Base-by-base conservation (phyloP, 1,140 invertebrate species). In the Drosophila virilis region DNA sequence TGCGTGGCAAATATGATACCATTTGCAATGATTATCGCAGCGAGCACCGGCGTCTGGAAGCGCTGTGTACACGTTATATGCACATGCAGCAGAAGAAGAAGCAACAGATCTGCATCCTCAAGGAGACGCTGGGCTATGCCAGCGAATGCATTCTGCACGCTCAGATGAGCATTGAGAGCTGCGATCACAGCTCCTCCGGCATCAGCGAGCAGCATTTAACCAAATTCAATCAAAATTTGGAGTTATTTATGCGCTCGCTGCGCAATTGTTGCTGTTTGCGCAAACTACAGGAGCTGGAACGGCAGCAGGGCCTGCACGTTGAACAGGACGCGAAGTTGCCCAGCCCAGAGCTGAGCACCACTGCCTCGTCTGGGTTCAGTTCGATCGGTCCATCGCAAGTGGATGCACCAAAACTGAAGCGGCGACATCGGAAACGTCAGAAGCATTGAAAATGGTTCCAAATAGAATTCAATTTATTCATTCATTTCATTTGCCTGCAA, bases 61-160 rank as follows among this genome's bases (percentile, higher is more conserved):
- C 38, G 6, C 22, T 91, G 0, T 90, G 82, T 13, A 10, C 50
- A 0, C 76, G 77, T 0, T 91, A 74, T 69, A 13, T 88, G 12
- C 64, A 81, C 13, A 48, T 74, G 52, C 69, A 79, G 35, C 38
- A 76, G 2, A 78, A 69, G 37, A 91, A 90, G 62, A 90, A 90
- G n/a, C 62, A 83, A 37, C 61, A 91, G 55, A 81, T 90, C 8
- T 54, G 42, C 6, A 64, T 59, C 1, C 71, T 91, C 0, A 82
- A 72, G 37, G 78, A 88, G 9, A 73, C 90, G 1, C 51, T 91
- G 8, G 61, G 71, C 10, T 68, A 55, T 54, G 90, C 85, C 52
- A 74, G 69, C 45, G 79, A 91, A n/a, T 90, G 89, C 59, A 80
- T 91, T 37, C 46, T 64, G 28, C 65, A 76, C 7, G 89, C 89